phyloP scores from a whole-genome alignment of 35 echinoderm and acorn worm species.

The Anneissia japonica region DNA sequence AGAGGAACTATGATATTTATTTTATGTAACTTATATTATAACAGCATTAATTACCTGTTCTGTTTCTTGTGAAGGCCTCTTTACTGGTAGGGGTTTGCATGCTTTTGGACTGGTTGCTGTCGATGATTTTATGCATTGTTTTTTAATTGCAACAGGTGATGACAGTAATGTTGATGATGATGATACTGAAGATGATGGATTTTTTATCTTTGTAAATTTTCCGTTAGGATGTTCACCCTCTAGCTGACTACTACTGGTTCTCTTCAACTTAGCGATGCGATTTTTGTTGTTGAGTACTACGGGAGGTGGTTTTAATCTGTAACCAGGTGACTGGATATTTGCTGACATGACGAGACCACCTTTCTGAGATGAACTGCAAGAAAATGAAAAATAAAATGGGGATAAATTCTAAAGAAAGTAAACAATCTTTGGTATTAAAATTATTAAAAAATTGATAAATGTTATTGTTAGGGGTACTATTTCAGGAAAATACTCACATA shows the following conservation, averaged over 20 bases:
- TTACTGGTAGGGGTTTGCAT: background rate
- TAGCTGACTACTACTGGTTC: background rate
- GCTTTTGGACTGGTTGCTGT: too few species aligned
- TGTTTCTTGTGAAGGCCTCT: background rate
- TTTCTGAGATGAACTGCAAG: background rate
- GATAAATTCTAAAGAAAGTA: too few species aligned
- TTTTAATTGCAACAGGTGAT: too few species aligned
- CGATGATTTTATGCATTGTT: too few species aligned
- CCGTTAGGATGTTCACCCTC: background rate
- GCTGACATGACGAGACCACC: background rate
- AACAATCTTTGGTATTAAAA: too few species aligned
- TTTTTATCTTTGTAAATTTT: background rate
- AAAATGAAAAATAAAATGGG: background rate
- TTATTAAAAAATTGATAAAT: too few species aligned
- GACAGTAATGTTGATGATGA: background rate
- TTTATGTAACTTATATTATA: too few species aligned
- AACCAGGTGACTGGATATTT: background rate
- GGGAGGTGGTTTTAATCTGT: background rate
- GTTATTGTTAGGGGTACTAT: too few species aligned
- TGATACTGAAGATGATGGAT: background rate
- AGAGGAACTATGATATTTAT: too few species aligned
- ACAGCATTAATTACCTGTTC: background rate
- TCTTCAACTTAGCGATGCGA: background rate
- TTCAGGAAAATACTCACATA: too few species aligned
- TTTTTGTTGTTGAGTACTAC: background rate